Conservation (phyloP, 1,140 invertebrate species). For the Orchesella cincta region DNA sequence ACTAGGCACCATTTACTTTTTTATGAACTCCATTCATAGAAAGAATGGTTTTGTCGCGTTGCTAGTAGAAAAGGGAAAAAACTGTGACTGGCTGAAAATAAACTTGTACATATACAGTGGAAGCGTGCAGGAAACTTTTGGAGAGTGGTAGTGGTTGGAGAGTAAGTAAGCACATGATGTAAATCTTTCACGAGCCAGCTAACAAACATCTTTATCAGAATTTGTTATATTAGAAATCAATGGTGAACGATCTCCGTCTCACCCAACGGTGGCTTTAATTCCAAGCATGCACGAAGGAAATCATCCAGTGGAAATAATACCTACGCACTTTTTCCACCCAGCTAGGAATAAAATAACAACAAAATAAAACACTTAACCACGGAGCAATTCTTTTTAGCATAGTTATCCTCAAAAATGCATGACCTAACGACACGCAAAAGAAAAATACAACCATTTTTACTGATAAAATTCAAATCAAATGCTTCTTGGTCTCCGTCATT, state of each 20-base stretch:
- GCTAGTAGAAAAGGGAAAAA: too few relatives aligned
- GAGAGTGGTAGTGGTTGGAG: too few relatives aligned
- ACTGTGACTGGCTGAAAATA: too few relatives aligned
- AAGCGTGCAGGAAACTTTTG: too few relatives aligned
- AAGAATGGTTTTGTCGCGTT: too few relatives aligned
- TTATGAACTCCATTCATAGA: too few relatives aligned
- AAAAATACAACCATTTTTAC: too few relatives aligned
- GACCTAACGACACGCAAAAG: background rate
- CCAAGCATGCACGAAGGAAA: background rate
- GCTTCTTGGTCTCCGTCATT: background rate
- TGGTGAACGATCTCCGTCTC: background rate
- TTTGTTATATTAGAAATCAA: background rate
- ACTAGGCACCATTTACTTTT: too few relatives aligned
- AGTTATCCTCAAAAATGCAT: background rate
- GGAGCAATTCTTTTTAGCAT: background rate
- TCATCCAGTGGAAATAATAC: background rate
- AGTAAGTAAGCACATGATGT: too few relatives aligned
- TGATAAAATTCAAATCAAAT: constrained; percentile 1
- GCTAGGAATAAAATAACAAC: background rate
- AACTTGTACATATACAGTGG: too few relatives aligned
- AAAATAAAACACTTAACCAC: background rate
- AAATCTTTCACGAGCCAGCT: too few relatives aligned
- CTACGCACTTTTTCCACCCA: background rate
- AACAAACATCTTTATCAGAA: background rate
- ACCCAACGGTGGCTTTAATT: background rate